A percentile compares a stretch with the other conserved stretches of the same genome.
Conservation (phyloP, 2,888 invertebrate species). For the Drosophila macrothrix region DNA sequence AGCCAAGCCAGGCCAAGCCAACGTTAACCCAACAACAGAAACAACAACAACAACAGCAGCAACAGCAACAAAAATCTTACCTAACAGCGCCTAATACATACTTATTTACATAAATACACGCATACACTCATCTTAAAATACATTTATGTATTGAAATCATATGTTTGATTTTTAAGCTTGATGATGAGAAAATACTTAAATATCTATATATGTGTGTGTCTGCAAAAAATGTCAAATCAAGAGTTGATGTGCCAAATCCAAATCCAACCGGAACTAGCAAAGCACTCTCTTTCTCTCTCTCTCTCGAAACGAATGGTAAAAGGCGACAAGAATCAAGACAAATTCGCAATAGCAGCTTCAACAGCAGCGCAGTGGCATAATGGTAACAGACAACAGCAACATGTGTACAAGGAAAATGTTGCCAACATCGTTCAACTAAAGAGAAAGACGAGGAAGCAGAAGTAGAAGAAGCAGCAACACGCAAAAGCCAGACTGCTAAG, state of each 20-base stretch:
- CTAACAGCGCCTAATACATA: conserved; percentile 42
- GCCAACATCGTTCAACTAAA: conserved; percentile 10
- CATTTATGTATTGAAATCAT: conserved; percentile 33
- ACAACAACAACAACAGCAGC: conserved; percentile 14
- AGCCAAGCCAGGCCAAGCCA: conserved; percentile 24
- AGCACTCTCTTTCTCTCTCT: not conserved
- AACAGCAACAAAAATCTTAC: conserved; percentile 48
- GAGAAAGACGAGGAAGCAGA: not conserved
- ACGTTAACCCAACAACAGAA: conserved; percentile 34
- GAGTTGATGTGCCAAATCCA: conserved; percentile 50
- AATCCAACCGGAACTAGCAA: conserved; percentile 52
- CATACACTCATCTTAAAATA: conserved; percentile 6
- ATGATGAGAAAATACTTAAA: conserved; percentile 11
- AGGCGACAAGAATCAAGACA: conserved; percentile 30
- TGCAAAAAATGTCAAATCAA: conserved; percentile 51
- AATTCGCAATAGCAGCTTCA: conserved; percentile 28
- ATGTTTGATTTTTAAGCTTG: conserved; percentile 33
- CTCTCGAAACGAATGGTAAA: conserved; percentile 5
- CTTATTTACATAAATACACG: conserved; percentile 38
- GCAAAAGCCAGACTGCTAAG: conserved; percentile 53
- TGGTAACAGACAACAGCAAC: conserved; percentile 1
- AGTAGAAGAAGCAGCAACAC: conserved; percentile 7
- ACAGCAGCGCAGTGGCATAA: not conserved
- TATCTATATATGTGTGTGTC: not conserved
- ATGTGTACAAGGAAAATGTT: conserved; percentile 31